Percentiles rank a stretch among this genome's conserved stretches.
phyloP scores from a whole-genome alignment of 1,140 invertebrate genomes.

The Cardiocondyla obscurior region DNA sequence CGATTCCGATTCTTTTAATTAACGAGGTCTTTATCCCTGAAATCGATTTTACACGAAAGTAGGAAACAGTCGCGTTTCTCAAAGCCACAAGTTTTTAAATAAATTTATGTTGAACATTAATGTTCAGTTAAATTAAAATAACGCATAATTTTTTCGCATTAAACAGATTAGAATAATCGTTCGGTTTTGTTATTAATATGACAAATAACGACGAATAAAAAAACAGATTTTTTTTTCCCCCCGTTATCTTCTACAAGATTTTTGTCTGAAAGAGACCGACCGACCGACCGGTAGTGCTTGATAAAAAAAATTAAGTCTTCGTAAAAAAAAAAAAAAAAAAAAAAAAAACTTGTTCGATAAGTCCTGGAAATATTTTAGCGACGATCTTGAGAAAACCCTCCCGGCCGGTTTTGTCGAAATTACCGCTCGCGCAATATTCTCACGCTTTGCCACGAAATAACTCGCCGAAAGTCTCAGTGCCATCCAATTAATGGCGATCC shows the following conservation, averaged over 20 bases:
- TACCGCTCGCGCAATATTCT: conserved; percentile 51
- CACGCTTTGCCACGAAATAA: conserved; percentile 48
- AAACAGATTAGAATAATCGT: not conserved
- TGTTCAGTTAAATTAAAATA: no score
- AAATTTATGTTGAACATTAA: not conserved
- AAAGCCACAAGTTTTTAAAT: no score
- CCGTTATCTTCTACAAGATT: no score
- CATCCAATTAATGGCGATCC: conserved; percentile 52
- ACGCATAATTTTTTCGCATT: no score
- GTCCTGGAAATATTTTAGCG: not conserved
- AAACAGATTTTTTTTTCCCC: not conserved
- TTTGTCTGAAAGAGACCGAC: not conserved
- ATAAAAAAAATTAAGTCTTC: not conserved
- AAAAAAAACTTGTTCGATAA: not conserved
- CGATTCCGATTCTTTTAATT: not conserved
- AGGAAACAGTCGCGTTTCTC: not conserved
- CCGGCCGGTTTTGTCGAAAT: conserved; percentile 32
- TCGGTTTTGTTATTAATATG: not conserved
- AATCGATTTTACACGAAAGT: conserved; percentile 14
- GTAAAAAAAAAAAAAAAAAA: no score
- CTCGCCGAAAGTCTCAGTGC: conserved; percentile 46
- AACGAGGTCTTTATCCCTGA: conserved; percentile 19
- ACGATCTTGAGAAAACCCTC: not conserved
- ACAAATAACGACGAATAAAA: no score
- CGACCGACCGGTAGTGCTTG: not conserved